phyloP scores from a whole-genome alignment of 1,140 invertebrate species.

The Calliphora vicina region DNA sequence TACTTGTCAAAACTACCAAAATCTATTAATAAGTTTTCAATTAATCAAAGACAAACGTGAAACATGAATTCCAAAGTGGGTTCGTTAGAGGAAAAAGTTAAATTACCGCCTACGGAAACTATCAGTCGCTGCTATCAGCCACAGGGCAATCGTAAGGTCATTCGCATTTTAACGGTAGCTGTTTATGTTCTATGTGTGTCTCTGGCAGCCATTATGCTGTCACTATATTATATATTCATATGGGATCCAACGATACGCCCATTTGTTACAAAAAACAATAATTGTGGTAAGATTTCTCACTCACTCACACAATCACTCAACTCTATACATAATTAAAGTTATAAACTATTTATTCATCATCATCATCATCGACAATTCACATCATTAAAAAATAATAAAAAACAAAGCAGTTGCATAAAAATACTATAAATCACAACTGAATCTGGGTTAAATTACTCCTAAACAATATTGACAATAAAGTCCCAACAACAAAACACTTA shows the following conservation, averaged over 20 bases:
- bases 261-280: constrained; percentile 60
- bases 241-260: constrained; percentile 79
- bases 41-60: no score
- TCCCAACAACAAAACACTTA: not conserved
- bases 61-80: constrained; percentile 58
- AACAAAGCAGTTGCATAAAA: not conserved
- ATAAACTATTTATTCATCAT: not conserved
- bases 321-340: no score
- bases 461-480: not conserved
- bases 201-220: constrained; percentile 91
- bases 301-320: no score
- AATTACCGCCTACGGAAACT: constrained; percentile 77
- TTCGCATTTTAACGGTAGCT: constrained; percentile 93
- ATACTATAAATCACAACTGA: not conserved
- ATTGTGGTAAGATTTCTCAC: constrained; percentile 55
- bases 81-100: constrained; percentile 70
- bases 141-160: constrained; percentile 77
- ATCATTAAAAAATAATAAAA: not conserved
- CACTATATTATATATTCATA: constrained; percentile 94
- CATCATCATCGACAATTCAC: not conserved
- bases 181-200: constrained; percentile 96
- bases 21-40: not conserved
- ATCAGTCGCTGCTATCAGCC: constrained; percentile 81
- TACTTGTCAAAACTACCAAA: not conserved
- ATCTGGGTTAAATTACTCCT: constrained; percentile 2